Evolutionary conservation across 2,113 vertebrate species (phyloP), one percentile per base, ranked within the genome.

Genomic region (Campylorhamphus procurvoides): DNA sequence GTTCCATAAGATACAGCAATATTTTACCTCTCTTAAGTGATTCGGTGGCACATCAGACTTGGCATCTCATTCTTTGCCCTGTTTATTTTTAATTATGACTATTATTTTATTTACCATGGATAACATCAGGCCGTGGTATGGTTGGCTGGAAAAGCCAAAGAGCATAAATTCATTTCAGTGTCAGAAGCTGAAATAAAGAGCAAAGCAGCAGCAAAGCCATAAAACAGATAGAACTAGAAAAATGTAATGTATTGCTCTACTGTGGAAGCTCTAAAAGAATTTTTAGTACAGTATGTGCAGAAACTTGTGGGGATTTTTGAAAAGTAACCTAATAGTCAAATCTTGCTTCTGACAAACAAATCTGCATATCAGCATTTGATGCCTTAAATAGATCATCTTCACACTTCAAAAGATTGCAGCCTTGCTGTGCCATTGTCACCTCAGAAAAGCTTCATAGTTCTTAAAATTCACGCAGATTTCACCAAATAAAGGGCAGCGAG

Each of bases 81-180:
- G 93, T 97, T 97, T 93, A 47, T 90, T 95, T 97, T 97, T 97
- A 90, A 97, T 97, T 90, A 95, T 62, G 64, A 28, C 58, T 94
- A 88, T 94, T 89, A 95, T 90, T 95, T 87, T 81, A 95, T 96
- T 94, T 94, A 52, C 62, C 11, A 5, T 6, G 37, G 67, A 37
- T 69, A 85, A 74, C 2, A 2, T 84, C 31, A 80, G 39, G 83
- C 17, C 16, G 37, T 3, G 27, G 18, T 50, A 76, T 39, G 87
- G 84, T 58, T 81, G 90, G 82, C 63, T 94, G 78, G 37, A 86
- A 82, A 96, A 85, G 66, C 22, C 76, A 83, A 84, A 63, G 69
- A 83, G 68, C 55, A 81, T 69, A 67, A 76, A 93, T 94, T 53
- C 60, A 33, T 95, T 86, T 92, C 1, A 3, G 56, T 16, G 35